Evolutionary conservation across 1,140 invertebrate species (phyloP).

Genomic region (Carposina sasakii): DNA sequence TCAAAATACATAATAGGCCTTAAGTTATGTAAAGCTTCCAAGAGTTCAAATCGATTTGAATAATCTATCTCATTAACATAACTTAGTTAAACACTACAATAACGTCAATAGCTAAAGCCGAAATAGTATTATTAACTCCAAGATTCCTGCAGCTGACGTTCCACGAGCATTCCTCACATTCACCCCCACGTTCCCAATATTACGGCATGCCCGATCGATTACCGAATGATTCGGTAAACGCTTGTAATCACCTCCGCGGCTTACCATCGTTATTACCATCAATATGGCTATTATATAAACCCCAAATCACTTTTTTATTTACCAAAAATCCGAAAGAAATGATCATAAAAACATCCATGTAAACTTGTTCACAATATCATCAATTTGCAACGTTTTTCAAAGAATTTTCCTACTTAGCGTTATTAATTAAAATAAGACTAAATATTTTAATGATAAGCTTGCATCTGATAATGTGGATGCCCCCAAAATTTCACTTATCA

Average conservation of each 20-base stretch:
- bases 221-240: constrained; percentile 60
- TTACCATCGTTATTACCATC: constrained; percentile 51
- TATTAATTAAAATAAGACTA: too few relatives aligned
- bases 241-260: constrained; percentile 55
- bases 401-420: too few relatives aligned
- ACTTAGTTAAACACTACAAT: constrained; percentile 39
- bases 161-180: constrained; percentile 37
- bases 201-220: constrained; percentile 46
- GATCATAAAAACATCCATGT: too few relatives aligned
- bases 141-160: constrained; percentile 25
- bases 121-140: constrained; percentile 29
- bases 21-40: too few relatives aligned
- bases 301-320: constrained; percentile 23
- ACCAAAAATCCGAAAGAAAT: constrained; percentile 10
- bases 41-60: too few relatives aligned
- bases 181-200: constrained; percentile 33
- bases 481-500: constrained; percentile 32
- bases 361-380: too few relatives aligned
- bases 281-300: constrained; percentile 39
- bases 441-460: too few relatives aligned
- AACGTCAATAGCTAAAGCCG: constrained; percentile 28
- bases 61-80: constrained; percentile 36
- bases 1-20: too few relatives aligned
- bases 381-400: too few relatives aligned
- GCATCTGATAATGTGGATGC: too few relatives aligned